A percentile compares a stretch with the other conserved stretches of the same genome.
Conservation (phyloP, 2,797 vertebrate genomes). For the Xyrichtys novacula region DNA sequence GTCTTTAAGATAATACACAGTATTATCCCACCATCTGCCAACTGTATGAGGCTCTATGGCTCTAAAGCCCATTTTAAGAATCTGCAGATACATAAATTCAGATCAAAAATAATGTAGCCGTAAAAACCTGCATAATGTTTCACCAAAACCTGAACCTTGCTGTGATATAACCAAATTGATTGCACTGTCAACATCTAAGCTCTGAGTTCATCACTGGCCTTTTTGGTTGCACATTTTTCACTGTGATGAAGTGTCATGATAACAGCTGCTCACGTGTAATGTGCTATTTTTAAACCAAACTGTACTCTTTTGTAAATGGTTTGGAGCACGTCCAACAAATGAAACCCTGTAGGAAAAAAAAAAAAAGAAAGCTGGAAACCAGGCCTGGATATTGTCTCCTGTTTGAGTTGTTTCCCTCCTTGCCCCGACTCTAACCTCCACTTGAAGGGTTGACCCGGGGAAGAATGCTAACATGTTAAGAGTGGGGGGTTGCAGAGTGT, state of each 20-base stretch:
- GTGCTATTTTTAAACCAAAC: slow-evolving; percentile 35
- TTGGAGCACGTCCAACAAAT: slow-evolving; percentile 35
- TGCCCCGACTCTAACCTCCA: slow-evolving; percentile 72
- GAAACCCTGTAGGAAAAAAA: slow-evolving; percentile 7
- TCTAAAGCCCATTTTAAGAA: background rate
- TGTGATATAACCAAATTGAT: background rate
- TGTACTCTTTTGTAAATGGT: slow-evolving; percentile 2
- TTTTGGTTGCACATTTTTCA: slow-evolving; percentile 12
- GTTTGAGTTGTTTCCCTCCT: slow-evolving; percentile 55
- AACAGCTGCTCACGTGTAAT: background rate
- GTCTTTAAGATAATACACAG: background rate
- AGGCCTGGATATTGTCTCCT: slow-evolving; percentile 31
- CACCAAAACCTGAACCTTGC: slow-evolving; percentile 22
- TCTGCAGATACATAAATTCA: background rate
- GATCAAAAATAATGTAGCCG: slow-evolving; percentile 3
- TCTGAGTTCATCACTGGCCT: background rate
- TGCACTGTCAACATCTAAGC: slow-evolving; percentile 6
- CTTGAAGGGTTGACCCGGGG: slow-evolving; percentile 65
- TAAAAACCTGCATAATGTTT: slow-evolving; percentile 1
- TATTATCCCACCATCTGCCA: slow-evolving; percentile 16
- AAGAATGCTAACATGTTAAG: slow-evolving; percentile 74
- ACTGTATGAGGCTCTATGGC: background rate
- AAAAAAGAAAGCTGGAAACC: slow-evolving; percentile 6
- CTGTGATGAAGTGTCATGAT: background rate
- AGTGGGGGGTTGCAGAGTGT: slow-evolving; percentile 66